phyloP scores from a whole-genome alignment of 2,888 invertebrate species.

The Andrena praecox region DNA sequence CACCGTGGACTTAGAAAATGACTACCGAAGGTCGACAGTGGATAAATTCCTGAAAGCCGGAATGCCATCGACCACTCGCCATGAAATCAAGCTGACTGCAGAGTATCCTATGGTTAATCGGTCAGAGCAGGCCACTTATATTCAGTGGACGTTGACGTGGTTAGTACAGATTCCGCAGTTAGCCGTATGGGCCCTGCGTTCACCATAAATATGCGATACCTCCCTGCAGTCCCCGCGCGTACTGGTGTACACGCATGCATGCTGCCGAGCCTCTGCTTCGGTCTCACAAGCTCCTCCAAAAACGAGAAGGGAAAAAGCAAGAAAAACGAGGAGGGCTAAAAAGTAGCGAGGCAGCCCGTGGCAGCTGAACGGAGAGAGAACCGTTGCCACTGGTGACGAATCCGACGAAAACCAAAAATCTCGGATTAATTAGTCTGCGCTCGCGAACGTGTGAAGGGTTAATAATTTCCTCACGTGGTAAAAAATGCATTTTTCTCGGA shows the following conservation, averaged over 20 bases:
- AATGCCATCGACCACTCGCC: not conserved
- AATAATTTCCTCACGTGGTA: constrained; percentile 26
- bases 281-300: constrained; percentile 35
- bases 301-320: constrained; percentile 15
- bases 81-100: not conserved
- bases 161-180: constrained; percentile 52
- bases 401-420: constrained; percentile 43
- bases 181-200: constrained; percentile 44
- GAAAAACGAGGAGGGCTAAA: constrained; percentile 7
- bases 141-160: constrained; percentile 61
- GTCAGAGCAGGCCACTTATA: constrained; percentile 50
- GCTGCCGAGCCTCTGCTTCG: constrained; percentile 27
- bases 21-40: not conserved
- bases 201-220: constrained; percentile 62
- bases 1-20: not conserved
- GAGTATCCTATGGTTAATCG: constrained; percentile 42
- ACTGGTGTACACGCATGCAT: constrained; percentile 13
- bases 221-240: constrained; percentile 17
- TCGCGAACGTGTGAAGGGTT: constrained; percentile 34
- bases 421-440: constrained; percentile 12
- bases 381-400: constrained; percentile 57
- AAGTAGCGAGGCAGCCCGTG: constrained; percentile 18
- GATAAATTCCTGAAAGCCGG: not conserved
- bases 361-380: constrained; percentile 30
- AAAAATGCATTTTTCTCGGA: constrained; percentile 5